phyloP scores from a whole-genome alignment of 2,113 vertebrate genomes.

The Psittacara wagleri region DNA sequence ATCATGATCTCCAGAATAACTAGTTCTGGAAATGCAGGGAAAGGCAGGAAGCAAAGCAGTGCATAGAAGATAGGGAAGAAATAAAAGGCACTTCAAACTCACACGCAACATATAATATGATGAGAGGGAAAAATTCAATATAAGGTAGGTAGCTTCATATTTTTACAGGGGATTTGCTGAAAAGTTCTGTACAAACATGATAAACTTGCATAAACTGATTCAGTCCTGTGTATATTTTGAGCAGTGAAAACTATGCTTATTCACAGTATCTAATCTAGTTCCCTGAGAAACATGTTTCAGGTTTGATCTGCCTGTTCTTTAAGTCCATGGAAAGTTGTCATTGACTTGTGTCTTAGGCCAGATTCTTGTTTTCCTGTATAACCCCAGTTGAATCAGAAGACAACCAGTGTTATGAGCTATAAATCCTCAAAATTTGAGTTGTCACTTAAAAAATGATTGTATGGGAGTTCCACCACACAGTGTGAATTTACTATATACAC shows the following conservation, averaged over 20 bases:
- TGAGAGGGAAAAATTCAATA: not conserved
- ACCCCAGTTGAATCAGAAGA: not conserved
- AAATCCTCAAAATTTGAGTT: not conserved
- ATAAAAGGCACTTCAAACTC: not conserved
- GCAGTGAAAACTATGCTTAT: not conserved
- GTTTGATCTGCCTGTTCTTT: not conserved
- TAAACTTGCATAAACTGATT: not conserved
- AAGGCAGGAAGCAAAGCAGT: not conserved
- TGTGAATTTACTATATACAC: not conserved
- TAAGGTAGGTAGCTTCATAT: not conserved
- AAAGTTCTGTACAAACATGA: not conserved
- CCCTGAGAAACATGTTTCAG: not conserved
- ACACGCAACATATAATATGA: not conserved
- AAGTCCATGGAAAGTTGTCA: not conserved
- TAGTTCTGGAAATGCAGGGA: not conserved
- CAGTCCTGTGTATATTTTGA: not conserved
- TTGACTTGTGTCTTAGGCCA: not conserved
- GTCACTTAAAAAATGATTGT: not conserved
- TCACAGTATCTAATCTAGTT: not conserved
- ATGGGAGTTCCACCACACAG: not conserved
- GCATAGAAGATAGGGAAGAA: not conserved
- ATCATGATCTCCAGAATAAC: not conserved
- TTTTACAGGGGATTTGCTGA: not conserved
- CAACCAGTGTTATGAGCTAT: not conserved
- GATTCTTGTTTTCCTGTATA: not conserved